Evolutionary conservation across 2,797 vertebrate genomes (phyloP), one percentile per base, ranked within the genome.

Genomic region (Toxotes lorentzi): DNA sequence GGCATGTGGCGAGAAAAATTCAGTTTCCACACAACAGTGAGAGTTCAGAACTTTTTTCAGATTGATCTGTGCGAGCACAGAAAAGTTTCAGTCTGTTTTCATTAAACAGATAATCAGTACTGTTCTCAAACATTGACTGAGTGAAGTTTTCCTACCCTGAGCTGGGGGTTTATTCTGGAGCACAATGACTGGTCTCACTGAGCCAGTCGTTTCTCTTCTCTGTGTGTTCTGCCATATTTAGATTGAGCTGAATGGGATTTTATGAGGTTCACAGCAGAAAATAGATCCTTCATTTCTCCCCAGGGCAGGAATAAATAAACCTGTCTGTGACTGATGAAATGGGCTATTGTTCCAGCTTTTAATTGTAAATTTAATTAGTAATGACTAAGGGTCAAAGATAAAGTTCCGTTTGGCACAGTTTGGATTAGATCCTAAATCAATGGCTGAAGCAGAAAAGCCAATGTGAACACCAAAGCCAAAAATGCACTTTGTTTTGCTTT

Each of bases 361-460:
- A 64, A 68, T 61, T 76, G 34, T 61, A 32, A 62, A 59, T 69
- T 66, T 32, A 81, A 77, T 86, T 58, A 79, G n/a, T 41, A 53
- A 53, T 56, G 80, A 83, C 76, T 81, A 27, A n/a, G 2, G 65
- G 54, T 57, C 69, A 71, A 41, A 76, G 71, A 76, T 27, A 47
- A 78, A 69, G 67, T 67, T 84, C 27, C 16, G 43, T 70, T 72
- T 57, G 81, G 65, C 84, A 51, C 54, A 69, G 67, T 76, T 63
- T 65, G 60, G 62, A 74, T 72, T 14, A 57, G 3, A 27, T 73
- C 69, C 64, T 73, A 50, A 83, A 86, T 88, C 79, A 53, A 66
- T 73, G 11, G 47, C 21, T 17, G 57, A 69, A 47, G 47, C 4
- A 60, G 14, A 69, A 63, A 54, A 53, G 34, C 35, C 1, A 19